phyloP scores from a whole-genome alignment of 1,140 invertebrate genomes.

The roundworm (Caenorhabditis elegans) region WBcel235 BX284603.4:10844501-10845000 shows the following conservation, averaged over 20 bases:
- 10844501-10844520: not conserved
- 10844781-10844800: too few species aligned
- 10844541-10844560: not conserved
- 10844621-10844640: not conserved
- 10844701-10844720: not conserved
- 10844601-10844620: not conserved
- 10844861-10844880: too few species aligned
- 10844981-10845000: too few species aligned
- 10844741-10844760: not conserved
- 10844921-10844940: too few species aligned
- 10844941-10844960: too few species aligned
- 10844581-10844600: not conserved
- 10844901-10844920: too few species aligned
- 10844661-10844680: not conserved
- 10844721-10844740: not conserved
- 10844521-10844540: not conserved
- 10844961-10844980: too few species aligned
- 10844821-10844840: constrained; percentile 6
- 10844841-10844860: not conserved
- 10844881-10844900: too few species aligned
- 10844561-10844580: not conserved
- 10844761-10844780: not conserved
- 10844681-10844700: not conserved
- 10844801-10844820: too few species aligned
- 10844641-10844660: not conserved